Evolutionary conservation across 2,797 vertebrate genomes (phyloP).

Genomic region (Cryptoprocta ferox): DNA sequence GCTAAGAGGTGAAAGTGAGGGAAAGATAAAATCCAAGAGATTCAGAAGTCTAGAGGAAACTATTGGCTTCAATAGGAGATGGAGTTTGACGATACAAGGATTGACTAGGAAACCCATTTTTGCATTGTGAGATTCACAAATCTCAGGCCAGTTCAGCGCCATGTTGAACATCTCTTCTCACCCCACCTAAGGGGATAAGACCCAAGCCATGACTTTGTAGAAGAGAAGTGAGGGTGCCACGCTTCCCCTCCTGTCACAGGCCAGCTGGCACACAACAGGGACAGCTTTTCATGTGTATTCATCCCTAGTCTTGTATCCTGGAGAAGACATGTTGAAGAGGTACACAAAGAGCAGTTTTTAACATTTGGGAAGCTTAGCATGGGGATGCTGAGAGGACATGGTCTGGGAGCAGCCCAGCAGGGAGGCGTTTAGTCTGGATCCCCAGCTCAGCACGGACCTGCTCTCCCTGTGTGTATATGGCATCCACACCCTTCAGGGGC

Average conservation of each 20-base stretch:
- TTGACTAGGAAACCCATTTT: background rate
- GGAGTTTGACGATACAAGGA: rapidly evolving
- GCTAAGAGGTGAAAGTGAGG: background rate
- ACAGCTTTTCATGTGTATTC: rapidly evolving
- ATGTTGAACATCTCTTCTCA: background rate
- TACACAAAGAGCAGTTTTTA: background rate
- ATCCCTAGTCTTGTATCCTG: background rate
- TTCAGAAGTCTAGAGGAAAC: background rate
- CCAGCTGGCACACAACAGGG: background rate
- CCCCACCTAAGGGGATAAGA: background rate
- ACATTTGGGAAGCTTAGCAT: background rate
- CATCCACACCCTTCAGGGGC: background rate
- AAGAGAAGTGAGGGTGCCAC: background rate
- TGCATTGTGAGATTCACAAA: background rate
- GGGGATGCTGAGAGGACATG: background rate
- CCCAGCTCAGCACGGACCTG: rapidly evolving
- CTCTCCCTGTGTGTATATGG: rapidly evolving
- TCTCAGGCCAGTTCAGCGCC: background rate
- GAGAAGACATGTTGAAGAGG: background rate
- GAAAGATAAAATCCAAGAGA: background rate
- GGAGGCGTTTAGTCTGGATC: background rate
- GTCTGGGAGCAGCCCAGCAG: background rate
- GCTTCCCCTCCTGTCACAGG: background rate
- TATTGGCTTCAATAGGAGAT: background rate
- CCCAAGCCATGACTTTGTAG: no score